Base-by-base conservation (phyloP, 2,888 invertebrate species). In the Mesopsocus fuscifrons region DNA sequence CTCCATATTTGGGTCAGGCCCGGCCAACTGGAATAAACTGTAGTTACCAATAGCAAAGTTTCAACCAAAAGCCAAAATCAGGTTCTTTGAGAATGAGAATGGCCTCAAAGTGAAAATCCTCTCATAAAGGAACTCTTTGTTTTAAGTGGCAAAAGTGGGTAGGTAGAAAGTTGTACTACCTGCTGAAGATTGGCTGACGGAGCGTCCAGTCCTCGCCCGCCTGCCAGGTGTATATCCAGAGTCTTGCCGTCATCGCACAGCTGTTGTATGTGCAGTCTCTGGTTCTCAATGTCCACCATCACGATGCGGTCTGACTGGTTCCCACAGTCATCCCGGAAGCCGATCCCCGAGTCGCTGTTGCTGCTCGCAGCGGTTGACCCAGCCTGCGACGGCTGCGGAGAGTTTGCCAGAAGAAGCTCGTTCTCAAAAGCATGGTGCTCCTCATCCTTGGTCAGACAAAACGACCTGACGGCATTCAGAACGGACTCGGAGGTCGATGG, bases 331-430 rank as follows among this genome's bases (percentile, higher is more conserved):
- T 89, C 89, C 49, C 87, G 75, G 54, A 91, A 91, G 0, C 92
- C 92, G 47, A 94, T 89, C 0, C 94, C 92, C 2, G 91, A 92
- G 58, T 94, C 94, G 44, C 89, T 89, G 59, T 91, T 92, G 52
- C 88, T 89, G 0, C 88, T 89, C 16, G 84, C 81, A 0, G 77
- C 77, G 0, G 79, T 79, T 6, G 79, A 70, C 51, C 80, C 82
- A 53, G 82, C 83, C 47, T 80, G 75, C 56, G 84, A 85, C 0
- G 84, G 85, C 51, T 85, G 85, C 0, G 87, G 85, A 0, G 87
- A 87, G 53, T 80, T 77, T 0, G 80, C 77, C 1, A 72, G 61
- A 11, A 53, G 44, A 35, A 70, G 63, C 43, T 68, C 68, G 22
- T 66, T 65, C 15, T 63, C 63, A 44, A 69, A 65, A 30, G 42